These are phyloP conservation scores for Tiliqua scincoides DNA, from an alignment of 2,113 vertebrate species.

Conservation along the genomic window DNA sequence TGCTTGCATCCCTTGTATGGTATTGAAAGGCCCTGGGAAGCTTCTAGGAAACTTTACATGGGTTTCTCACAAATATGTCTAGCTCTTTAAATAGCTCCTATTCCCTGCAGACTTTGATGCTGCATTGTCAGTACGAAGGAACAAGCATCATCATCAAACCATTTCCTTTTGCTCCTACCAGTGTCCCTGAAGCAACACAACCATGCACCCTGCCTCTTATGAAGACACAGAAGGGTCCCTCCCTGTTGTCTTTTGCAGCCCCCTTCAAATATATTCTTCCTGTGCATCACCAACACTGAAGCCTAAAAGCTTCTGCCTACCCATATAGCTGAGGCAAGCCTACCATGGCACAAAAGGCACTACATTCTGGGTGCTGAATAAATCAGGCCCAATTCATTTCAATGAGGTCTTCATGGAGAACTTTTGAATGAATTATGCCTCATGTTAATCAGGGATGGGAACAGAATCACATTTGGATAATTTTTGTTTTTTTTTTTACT, in stretches of 20 bases:
- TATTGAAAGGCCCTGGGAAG: slow-evolving; percentile 38
- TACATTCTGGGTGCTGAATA: not conserved
- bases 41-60: slow-evolving; percentile 26
- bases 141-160: not conserved
- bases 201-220: not conserved
- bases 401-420: not conserved
- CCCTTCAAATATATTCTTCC: not conserved
- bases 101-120: slow-evolving; percentile 4
- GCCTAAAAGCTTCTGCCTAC: not conserved
- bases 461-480: not conserved
- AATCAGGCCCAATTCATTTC: not conserved
- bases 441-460: not conserved
- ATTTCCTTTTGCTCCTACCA: not conserved
- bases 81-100: slow-evolving; percentile 18
- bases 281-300: not conserved
- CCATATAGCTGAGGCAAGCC: not conserved
- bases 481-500: no score
- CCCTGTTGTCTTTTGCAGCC: not conserved
- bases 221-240: not conserved
- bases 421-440: not conserved
- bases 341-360: not conserved
- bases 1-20: slow-evolving; percentile 35
- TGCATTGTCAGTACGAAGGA: not conserved
- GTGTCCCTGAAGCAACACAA: not conserved
- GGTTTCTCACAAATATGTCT: slow-evolving; percentile 14